Evolutionary conservation across 2,797 vertebrate species (phyloP), one percentile per base, ranked within the genome.

Genomic region (Bovichtus variegatus): DNA sequence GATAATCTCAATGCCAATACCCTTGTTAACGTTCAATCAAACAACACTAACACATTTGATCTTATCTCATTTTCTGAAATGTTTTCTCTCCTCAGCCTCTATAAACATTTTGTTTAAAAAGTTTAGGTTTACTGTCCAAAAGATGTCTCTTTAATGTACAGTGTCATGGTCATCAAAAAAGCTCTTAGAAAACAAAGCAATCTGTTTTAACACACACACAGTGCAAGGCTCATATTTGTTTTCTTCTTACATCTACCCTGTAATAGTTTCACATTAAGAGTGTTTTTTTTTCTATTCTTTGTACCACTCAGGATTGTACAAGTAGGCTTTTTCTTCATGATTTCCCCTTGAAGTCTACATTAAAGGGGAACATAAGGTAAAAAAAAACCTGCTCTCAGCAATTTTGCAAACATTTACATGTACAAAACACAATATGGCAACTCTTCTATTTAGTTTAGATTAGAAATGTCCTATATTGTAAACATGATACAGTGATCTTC

Each of bases 41-140:
- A 23, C 9, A 50, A 27, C 15, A 29, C 16, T 25, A n/a, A 31
- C 18, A 61, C n/a, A n/a, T 49, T 15, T 36, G 1, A 65, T 46
- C 27, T 58, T 9, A 34, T 31, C 47, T 61, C 1, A 49, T 40
- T 23, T 46, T 60, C 21, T 19, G 7, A 49, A 60, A 67, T 21
- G 66, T 18, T 19, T 13, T 54, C 4, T 46, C n/a, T 63, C 16
- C 10, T 44, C 40, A 16, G n/a, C 47, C 23, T 13, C 27, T n/a
- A 51, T 18, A 54, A 43, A 54, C 13, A 67, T 53, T 60, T 50
- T 75, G n/a, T 25, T 29, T 55, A n/a, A 25, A 31, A 16, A 57
- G 9, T 41, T 25, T 3, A 44, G 38, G 13, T 25, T 41, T 41
- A n/a, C n/a, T 36, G n/a, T 36, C 21, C 44, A 43, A 27, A 65